These are phyloP conservation scores for Drosophila oshimai DNA, from an alignment of 1,140 invertebrate genomes.

Conservation along the genomic window DNA sequence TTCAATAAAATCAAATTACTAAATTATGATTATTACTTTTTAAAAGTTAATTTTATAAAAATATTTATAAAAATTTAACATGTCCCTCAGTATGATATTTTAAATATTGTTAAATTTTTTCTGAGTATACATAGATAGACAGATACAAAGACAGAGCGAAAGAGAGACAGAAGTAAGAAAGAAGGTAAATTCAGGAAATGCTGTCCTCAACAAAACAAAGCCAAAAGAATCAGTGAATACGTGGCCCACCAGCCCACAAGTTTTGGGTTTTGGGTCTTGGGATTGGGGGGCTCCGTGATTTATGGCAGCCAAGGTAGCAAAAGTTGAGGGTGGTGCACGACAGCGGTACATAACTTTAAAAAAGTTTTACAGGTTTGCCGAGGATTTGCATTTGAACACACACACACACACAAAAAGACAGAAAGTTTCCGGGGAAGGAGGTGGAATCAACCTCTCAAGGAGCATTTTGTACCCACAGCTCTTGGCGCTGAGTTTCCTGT, in stretches of 20 bases:
- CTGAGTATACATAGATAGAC: not conserved
- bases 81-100: too few species aligned
- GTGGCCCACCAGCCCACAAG: constrained; percentile 53
- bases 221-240: constrained; percentile 48
- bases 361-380: constrained; percentile 71
- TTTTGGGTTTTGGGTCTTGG: constrained; percentile 17
- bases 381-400: constrained; percentile 77
- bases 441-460: constrained; percentile 23
- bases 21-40: too few species aligned
- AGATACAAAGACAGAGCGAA: constrained; percentile 13
- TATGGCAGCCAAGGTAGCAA: constrained; percentile 73
- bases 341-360: constrained; percentile 55
- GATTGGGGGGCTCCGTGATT: constrained; percentile 51
- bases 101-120: not conserved
- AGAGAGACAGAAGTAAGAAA: constrained; percentile 17
- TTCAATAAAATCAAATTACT: too few species aligned
- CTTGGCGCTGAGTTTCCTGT: constrained; percentile 42
- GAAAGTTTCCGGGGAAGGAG: constrained; percentile 10
- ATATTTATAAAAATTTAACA: too few species aligned
- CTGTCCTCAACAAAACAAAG: constrained; percentile 78
- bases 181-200: constrained; percentile 79
- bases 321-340: constrained; percentile 41
- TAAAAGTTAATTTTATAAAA: too few species aligned
- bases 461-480: constrained; percentile 37
- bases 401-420: not conserved